These are phyloP conservation scores for Varanus salvator DNA, from an alignment of 2,113 vertebrate species.

Conservation along the genomic window DNA sequence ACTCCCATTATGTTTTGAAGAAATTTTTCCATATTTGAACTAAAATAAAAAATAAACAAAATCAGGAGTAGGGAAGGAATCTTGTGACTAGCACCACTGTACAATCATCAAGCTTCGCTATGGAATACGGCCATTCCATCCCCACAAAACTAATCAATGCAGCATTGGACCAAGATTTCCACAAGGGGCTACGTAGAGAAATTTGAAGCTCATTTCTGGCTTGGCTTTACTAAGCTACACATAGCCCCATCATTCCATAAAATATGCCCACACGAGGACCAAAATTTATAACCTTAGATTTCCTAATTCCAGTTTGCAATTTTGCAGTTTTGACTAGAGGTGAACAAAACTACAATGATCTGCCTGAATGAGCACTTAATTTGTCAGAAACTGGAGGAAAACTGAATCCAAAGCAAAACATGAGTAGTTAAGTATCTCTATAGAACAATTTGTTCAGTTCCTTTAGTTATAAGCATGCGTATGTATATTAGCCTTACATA, in stretches of 20 bases:
- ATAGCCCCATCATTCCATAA: too few species aligned
- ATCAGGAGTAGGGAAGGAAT: background rate
- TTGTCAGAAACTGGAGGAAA: background rate
- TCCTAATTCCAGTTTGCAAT: background rate
- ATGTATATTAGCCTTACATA: too few species aligned
- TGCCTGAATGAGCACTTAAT: background rate
- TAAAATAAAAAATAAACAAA: constrained; percentile 64
- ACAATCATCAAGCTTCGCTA: too few species aligned
- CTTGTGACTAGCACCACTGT: background rate
- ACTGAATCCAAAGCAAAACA: background rate
- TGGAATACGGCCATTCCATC: background rate
- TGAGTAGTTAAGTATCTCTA: background rate
- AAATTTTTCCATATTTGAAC: constrained; percentile 99
- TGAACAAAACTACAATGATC: background rate
- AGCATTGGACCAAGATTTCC: background rate
- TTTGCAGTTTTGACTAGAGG: background rate
- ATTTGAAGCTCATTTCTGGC: too few species aligned
- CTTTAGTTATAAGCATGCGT: too few species aligned
- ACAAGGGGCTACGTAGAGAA: background rate
- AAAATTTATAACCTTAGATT: background rate
- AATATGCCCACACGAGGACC: background rate
- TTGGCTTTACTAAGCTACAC: too few species aligned
- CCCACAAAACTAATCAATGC: constrained; percentile 21
- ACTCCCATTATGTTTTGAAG: constrained; percentile 98
- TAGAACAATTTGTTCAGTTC: background rate